Evolutionary conservation across 2,888 invertebrate genomes (phyloP).

Genomic region (Pristionchus japonicus): DNA sequence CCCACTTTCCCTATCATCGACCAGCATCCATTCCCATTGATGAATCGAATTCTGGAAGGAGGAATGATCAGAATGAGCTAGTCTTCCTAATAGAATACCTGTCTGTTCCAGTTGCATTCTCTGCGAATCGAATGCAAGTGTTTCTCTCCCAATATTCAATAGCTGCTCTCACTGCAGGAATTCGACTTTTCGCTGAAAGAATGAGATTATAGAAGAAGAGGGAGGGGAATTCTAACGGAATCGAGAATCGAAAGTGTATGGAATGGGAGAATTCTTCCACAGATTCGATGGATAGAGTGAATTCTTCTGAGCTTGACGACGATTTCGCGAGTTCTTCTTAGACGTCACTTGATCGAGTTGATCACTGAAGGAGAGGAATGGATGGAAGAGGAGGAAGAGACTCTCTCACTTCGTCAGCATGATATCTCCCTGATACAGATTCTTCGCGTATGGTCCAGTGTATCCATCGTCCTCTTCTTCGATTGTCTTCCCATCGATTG

Average conservation of each 20-base stretch:
- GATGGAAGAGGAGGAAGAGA: background rate
- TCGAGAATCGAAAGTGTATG: conserved; percentile 10
- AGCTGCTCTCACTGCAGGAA: background rate
- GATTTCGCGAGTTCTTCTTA: background rate
- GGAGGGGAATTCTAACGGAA: conserved; percentile 31
- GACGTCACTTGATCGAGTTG: background rate
- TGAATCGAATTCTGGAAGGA: conserved; percentile 36
- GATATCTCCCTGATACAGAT: conserved; percentile 42
- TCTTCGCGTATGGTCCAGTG: conserved; percentile 34
- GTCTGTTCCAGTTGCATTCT: conserved; percentile 39
- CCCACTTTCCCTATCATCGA: conserved; percentile 44
- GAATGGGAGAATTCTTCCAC: conserved; percentile 24
- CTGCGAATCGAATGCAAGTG: conserved; percentile 32
- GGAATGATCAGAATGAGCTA: background rate
- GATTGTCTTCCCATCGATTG: conserved; percentile 17
- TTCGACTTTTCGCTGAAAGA: too few relatives aligned
- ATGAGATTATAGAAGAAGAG: too few relatives aligned
- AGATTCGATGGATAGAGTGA: conserved; percentile 25
- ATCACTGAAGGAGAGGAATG: background rate
- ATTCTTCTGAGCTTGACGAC: conserved; percentile 35
- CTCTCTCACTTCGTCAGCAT: conserved; percentile 29
- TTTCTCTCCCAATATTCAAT: conserved; percentile 41
- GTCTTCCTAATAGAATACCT: background rate
- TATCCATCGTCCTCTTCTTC: conserved; percentile 22
- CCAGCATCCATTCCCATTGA: conserved; percentile 47